Evolutionary conservation across 2,797 vertebrate species (phyloP).

Genomic region (Lithobates pipiens): DNA sequence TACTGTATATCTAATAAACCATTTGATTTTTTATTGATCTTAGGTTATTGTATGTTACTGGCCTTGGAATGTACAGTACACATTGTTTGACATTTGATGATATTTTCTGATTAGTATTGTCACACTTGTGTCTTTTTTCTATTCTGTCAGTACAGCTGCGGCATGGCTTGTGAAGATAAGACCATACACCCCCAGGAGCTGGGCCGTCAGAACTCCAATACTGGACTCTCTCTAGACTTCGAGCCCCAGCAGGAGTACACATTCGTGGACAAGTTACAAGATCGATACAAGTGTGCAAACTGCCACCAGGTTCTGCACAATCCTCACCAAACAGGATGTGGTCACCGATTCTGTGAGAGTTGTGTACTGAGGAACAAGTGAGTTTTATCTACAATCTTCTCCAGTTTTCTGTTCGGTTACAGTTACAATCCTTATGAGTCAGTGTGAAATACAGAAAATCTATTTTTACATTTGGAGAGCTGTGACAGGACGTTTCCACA

Average conservation of each 20-base stretch:
- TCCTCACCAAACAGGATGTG: conserved; percentile 91
- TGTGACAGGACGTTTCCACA: too few species aligned
- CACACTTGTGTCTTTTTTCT: not conserved
- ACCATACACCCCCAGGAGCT: conserved; percentile 61
- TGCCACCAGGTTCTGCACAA: conserved; percentile 85
- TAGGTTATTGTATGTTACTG: too few species aligned
- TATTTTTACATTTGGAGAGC: too few species aligned
- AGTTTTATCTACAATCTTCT: conserved; percentile 57
- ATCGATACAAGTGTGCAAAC: conserved; percentile 84
- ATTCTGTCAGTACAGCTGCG: conserved; percentile 28
- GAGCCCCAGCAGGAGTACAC: conserved; percentile 74
- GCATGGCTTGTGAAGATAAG: conserved; percentile 70
- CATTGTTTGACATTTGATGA: not conserved
- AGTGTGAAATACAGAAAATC: too few species aligned
- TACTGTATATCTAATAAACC: too few species aligned
- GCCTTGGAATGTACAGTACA: not conserved
- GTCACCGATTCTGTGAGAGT: conserved; percentile 90
- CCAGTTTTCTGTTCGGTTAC: too few species aligned
- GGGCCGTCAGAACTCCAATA: conserved; percentile 73
- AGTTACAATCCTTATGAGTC: too few species aligned
- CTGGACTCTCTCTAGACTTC: conserved; percentile 78
- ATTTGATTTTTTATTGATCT: too few species aligned
- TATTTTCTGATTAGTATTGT: too few species aligned
- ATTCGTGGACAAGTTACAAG: conserved; percentile 83
- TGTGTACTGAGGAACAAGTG: conserved; percentile 84